Conservation (phyloP, 2,888 invertebrate species). For the Amaurobius ferox region DNA sequence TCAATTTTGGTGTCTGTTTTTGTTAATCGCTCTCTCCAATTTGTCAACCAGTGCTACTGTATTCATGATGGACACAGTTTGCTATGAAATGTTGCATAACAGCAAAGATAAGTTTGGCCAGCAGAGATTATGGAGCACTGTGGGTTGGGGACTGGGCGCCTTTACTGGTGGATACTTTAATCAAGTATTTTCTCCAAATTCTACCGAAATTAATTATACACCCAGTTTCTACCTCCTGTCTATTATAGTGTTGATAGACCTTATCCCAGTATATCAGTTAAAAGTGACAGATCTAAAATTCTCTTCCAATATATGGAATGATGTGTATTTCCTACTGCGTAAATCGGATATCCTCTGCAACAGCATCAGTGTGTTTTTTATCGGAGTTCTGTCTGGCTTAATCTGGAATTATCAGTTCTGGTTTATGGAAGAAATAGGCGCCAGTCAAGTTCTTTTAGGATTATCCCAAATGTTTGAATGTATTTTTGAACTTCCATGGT, state of each 20-base stretch:
- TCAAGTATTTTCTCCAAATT: slow-evolving; percentile 79
- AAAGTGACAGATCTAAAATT: slow-evolving; percentile 40
- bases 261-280: slow-evolving; percentile 34
- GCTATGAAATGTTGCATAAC: slow-evolving; percentile 89
- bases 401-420: slow-evolving; percentile 74
- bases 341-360: slow-evolving; percentile 9
- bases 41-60: slow-evolving; percentile 90
- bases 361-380: slow-evolving; percentile 19
- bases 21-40: slow-evolving; percentile 87
- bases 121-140: slow-evolving; percentile 91
- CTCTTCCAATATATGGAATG: slow-evolving; percentile 61
- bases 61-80: slow-evolving; percentile 91
- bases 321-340: slow-evolving; percentile 38
- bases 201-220: slow-evolving; percentile 37
- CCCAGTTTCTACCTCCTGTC: slow-evolving; percentile 60
- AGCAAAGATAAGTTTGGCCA: slow-evolving; percentile 87
- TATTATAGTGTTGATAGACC: slow-evolving; percentile 34
- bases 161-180: slow-evolving; percentile 87
- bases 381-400: slow-evolving; percentile 69
- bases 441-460: slow-evolving; percentile 67
- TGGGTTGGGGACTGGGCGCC: slow-evolving; percentile 90
- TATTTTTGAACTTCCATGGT: slow-evolving; percentile 73
- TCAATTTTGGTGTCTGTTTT: slow-evolving; percentile 87
- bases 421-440: slow-evolving; percentile 72
- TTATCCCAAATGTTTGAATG: slow-evolving; percentile 63